Evolutionary conservation across 2,888 invertebrate genomes (phyloP).

Genomic region (Aphrophora alni): DNA sequence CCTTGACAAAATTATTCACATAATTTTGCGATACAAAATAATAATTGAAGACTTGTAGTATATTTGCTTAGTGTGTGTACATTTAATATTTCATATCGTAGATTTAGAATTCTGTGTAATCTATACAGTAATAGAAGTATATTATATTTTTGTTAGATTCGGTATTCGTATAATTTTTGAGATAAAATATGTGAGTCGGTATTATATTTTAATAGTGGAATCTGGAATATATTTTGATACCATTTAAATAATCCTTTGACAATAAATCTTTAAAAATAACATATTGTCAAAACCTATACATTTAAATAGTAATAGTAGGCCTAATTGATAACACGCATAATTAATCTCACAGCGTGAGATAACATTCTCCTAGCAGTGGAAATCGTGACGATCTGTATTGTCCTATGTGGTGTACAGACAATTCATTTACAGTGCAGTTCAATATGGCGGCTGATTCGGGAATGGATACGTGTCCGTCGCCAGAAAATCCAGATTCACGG

Average conservation of each 20-base stretch:
- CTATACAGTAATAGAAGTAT: too few species aligned
- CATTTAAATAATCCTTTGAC: background rate
- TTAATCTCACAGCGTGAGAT: background rate
- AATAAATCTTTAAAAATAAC: background rate
- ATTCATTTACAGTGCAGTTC: constrained; percentile 50
- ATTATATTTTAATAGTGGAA: too few species aligned
- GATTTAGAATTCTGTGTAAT: too few species aligned
- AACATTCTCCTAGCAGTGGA: background rate
- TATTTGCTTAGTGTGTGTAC: too few species aligned
- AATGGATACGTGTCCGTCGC: constrained; percentile 94
- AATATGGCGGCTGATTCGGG: constrained; percentile 92
- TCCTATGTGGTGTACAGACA: constrained; percentile 37
- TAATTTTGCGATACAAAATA: too few species aligned
- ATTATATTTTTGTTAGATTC: too few species aligned
- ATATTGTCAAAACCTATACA: background rate
- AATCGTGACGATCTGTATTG: background rate
- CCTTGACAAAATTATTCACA: too few species aligned
- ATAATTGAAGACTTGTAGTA: too few species aligned
- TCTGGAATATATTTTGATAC: too few species aligned
- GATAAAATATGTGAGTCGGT: too few species aligned
- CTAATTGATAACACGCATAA: background rate
- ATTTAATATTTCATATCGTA: too few species aligned
- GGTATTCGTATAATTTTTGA: too few species aligned
- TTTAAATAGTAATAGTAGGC: background rate
- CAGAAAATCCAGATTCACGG: constrained; percentile 89